phyloP scores from a whole-genome alignment of 2,888 invertebrate species.

The Serripes groenlandicus region DNA sequence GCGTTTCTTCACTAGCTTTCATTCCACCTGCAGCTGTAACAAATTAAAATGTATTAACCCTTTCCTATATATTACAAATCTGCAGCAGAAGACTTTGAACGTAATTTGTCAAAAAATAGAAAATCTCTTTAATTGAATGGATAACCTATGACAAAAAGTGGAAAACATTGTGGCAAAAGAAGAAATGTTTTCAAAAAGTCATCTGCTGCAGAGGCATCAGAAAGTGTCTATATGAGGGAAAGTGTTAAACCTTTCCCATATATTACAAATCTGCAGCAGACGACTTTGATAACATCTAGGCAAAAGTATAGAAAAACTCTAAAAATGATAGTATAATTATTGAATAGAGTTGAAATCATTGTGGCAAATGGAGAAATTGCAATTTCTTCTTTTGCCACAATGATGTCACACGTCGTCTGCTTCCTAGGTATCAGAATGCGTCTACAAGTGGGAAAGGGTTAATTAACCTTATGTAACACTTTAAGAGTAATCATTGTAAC shows the following conservation, averaged over 20 bases:
- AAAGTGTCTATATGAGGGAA: neutral
- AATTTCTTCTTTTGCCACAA: neutral
- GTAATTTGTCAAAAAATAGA: no score
- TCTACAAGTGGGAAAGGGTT: no score
- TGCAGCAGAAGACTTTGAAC: no score
- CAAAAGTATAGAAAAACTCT: neutral
- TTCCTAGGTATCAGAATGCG: no score
- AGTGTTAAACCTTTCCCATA: neutral
- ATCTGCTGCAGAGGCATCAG: neutral
- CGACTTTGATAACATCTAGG: neutral
- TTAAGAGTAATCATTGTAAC: no score
- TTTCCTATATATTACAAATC: no score
- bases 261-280: neutral
- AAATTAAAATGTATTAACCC: neutral
- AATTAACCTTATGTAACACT: no score
- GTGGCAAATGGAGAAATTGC: neutral
- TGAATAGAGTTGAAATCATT: neutral
- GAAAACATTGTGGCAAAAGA: neutral
- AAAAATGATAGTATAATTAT: neutral
- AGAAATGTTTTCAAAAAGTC: neutral
- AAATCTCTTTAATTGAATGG: no score
- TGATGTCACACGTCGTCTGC: no score
- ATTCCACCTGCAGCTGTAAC: slow-evolving; percentile 30
- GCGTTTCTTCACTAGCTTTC: slow-evolving; percentile 67
- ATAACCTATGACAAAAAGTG: no score